These are phyloP conservation scores for Pheosia tremula DNA, from an alignment of 2,888 invertebrate species.

Conservation along the genomic window DNA sequence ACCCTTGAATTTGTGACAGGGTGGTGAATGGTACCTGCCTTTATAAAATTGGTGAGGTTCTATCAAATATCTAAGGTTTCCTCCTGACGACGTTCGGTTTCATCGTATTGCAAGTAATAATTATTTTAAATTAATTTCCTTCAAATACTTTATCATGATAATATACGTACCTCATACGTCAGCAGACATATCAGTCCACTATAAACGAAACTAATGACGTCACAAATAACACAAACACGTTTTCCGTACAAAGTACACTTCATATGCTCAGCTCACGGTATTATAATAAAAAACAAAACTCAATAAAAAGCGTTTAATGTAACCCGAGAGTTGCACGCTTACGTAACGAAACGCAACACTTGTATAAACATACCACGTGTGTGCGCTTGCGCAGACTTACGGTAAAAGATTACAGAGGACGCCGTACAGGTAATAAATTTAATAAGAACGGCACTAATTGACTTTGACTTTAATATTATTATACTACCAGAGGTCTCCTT, in stretches of 20 bases:
- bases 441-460: too few relatives aligned
- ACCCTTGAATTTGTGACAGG: too few relatives aligned
- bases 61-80: too few relatives aligned
- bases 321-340: slow-evolving; percentile 23
- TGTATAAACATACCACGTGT: slow-evolving; percentile 28
- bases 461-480: too few relatives aligned
- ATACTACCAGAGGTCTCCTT: too few relatives aligned
- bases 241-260: background rate
- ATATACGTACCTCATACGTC: background rate
- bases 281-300: background rate
- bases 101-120: too few relatives aligned
- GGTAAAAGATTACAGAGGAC: background rate
- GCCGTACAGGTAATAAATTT: background rate
- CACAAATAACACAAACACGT: slow-evolving; percentile 1
- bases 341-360: slow-evolving; percentile 33
- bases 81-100: too few relatives aligned
- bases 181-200: background rate
- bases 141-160: too few relatives aligned
- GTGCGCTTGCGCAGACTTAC: slow-evolving; percentile 23
- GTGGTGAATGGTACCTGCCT: too few relatives aligned
- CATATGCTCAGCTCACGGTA: background rate
- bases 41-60: too few relatives aligned
- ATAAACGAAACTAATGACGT: background rate
- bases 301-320: slow-evolving; percentile 14
- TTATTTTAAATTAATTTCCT: too few relatives aligned